Conservation (phyloP, 1,140 invertebrate genomes). For the Bombus cullumanus region DNA sequence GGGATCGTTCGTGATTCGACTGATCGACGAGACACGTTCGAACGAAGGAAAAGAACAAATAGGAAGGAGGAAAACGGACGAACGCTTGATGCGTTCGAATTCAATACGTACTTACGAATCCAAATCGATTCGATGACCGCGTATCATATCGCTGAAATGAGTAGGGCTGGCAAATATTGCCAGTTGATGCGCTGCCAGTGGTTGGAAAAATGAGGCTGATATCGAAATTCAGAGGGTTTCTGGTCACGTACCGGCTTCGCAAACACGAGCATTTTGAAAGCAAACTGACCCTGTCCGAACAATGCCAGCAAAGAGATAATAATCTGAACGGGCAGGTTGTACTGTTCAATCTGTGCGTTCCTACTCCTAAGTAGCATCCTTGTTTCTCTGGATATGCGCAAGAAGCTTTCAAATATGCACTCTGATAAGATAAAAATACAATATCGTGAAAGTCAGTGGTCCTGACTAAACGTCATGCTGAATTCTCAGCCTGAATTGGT, state of each 20-base stretch:
- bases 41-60: not conserved
- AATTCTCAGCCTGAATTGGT: no score
- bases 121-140: not conserved
- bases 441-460: not conserved
- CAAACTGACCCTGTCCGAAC: not conserved
- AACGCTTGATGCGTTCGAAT: not conserved
- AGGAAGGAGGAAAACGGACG: not conserved
- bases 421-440: not conserved
- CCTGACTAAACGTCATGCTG: no score
- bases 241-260: not conserved
- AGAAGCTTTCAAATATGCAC: not conserved
- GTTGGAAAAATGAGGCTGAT: not conserved
- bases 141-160: constrained; percentile 6
- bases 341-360: not conserved
- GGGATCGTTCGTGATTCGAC: not conserved
- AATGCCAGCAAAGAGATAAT: constrained; percentile 6
- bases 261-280: not conserved
- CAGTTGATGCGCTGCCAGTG: not conserved
- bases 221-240: constrained; percentile 18
- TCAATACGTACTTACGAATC: constrained; percentile 27
- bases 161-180: not conserved
- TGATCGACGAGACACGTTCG: not conserved
- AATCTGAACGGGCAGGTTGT: not conserved
- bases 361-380: not conserved
- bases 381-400: not conserved